Evolutionary conservation across 2,113 vertebrate species (phyloP).

Genomic region (Lepus europaeus): DNA sequence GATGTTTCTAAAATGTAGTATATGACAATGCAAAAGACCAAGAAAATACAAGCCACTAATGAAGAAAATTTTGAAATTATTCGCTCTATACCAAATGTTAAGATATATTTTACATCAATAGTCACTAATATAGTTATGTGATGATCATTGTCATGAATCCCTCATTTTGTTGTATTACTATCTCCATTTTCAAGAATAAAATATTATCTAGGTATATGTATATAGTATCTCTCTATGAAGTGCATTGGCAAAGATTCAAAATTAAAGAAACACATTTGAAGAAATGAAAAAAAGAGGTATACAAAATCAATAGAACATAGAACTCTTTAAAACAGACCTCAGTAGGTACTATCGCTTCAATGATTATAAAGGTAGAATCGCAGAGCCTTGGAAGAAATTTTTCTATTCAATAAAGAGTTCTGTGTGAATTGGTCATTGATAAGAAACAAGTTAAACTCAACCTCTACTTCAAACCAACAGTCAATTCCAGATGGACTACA

Average conservation of each 20-base stretch:
- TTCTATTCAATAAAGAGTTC: not conserved
- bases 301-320: not conserved
- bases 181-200: no score
- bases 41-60: not conserved
- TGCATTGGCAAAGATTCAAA: no score
- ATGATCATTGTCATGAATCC: no score
- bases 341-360: not conserved
- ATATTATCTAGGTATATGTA: no score
- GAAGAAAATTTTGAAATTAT: not conserved
- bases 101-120: constrained; percentile 6
- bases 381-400: not conserved
- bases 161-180: no score
- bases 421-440: not conserved
- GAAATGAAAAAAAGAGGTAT: no score
- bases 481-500: not conserved
- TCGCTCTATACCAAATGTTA: not conserved
- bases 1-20: constrained; percentile 29
- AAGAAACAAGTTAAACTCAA: not conserved
- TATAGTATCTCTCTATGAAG: no score
- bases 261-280: no score
- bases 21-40: not conserved
- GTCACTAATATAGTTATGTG: not conserved
- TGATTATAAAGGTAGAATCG: not conserved
- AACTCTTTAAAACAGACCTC: not conserved
- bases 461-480: not conserved